Percentiles rank a stretch among this genome's conserved stretches.
These are phyloP conservation scores for Empis stercorea DNA, from an alignment of 2,888 invertebrate species.

Conservation along the genomic window DNA sequence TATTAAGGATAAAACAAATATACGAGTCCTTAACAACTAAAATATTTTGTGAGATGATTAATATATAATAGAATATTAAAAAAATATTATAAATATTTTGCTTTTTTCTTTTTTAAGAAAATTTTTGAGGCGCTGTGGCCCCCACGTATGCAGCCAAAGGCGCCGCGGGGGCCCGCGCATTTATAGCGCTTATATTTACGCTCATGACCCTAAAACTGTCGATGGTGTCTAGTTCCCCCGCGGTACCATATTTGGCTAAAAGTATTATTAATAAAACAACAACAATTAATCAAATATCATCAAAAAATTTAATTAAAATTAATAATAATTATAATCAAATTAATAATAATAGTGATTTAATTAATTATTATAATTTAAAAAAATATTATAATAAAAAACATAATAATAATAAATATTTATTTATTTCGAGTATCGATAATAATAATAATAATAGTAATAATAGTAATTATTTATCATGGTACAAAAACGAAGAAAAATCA, in stretches of 20 bases:
- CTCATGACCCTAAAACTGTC: slow-evolving; percentile 25
- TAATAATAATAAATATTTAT: no score
- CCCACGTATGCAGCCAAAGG: slow-evolving; percentile 34
- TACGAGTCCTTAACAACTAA: no score
- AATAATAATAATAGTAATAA: no score
- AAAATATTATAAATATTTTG: no score
- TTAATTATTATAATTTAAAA: no score
- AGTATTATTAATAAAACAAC: slow-evolving; percentile 7
- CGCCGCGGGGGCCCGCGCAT: slow-evolving; percentile 36
- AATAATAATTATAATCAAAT: slow-evolving; percentile 1
- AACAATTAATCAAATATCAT: slow-evolving; percentile 1
- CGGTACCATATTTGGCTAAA: slow-evolving; percentile 23
- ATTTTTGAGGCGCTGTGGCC: slow-evolving; percentile 32
- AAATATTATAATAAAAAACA: no score
- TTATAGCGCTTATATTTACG: slow-evolving; percentile 23
- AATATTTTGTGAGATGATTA: no score
- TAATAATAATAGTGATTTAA: not conserved
- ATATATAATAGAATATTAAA: no score
- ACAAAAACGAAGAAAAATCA: slow-evolving; percentile 14
- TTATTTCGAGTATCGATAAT: no score
- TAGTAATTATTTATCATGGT: slow-evolving; percentile 14
- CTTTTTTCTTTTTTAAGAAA: not conserved
- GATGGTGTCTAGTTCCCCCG: slow-evolving; percentile 29
- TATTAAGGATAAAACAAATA: no score
- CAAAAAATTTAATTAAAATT: slow-evolving; percentile 1